Conservation (phyloP, 92 coral and sea anemone genomes). For the Siderastrea radians region DNA sequence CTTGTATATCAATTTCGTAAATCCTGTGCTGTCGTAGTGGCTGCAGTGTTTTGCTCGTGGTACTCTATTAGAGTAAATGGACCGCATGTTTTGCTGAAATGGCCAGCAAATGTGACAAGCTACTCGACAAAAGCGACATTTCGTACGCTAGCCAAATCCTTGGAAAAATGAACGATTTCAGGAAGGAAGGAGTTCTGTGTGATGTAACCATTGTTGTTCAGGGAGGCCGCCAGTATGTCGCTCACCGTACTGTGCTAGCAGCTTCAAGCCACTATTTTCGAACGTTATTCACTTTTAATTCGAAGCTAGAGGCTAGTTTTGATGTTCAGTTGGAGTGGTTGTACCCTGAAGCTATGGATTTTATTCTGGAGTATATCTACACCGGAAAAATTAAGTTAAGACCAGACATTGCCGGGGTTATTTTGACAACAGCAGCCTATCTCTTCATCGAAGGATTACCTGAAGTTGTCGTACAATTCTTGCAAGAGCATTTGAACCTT, state of each 20-base stretch:
- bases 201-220: constrained; percentile 34
- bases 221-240: constrained; percentile 21
- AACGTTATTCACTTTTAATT: constrained; percentile 12
- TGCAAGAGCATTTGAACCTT: constrained; percentile 23
- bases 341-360: constrained; percentile 14
- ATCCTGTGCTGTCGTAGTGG: too few species aligned
- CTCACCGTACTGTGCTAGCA: constrained; percentile 54
- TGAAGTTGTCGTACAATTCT: constrained; percentile 9
- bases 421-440: constrained; percentile 22
- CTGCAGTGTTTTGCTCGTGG: too few species aligned
- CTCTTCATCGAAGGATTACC: constrained; percentile 23
- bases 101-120: not conserved
- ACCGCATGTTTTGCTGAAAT: not conserved
- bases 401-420: constrained; percentile 13
- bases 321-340: constrained; percentile 30
- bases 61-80: too few species aligned
- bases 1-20: too few species aligned
- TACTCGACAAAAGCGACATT: not conserved
- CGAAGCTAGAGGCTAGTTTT: constrained; percentile 2
- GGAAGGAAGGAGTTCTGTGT: constrained; percentile 34
- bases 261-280: constrained; percentile 45
- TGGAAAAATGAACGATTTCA: constrained; percentile 20
- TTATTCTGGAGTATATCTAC: constrained; percentile 49
- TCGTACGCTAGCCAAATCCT: constrained; percentile 7
- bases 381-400: constrained; percentile 38